Evolutionary conservation across 35 echinoderm and acorn worm genomes (phyloP).

Genomic region (Strongylocentrotus purpuratus): DNA sequence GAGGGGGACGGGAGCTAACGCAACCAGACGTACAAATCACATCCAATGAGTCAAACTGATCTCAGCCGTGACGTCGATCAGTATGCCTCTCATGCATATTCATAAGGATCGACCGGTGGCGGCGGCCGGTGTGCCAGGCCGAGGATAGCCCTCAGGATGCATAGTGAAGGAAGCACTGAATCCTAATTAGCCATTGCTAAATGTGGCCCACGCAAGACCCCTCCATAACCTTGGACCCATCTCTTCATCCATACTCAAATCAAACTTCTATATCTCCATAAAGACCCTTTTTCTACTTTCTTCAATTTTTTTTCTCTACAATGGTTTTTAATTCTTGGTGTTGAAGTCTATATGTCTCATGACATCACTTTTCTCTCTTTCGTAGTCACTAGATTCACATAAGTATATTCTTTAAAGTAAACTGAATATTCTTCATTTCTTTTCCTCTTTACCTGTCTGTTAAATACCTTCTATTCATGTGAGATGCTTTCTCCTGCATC

Average conservation of each 20-base stretch:
- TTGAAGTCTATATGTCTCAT: background rate
- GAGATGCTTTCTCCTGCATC: no score
- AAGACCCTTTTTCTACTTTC: background rate
- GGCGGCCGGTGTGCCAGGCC: background rate
- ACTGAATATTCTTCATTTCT: background rate
- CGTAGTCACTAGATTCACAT: background rate
- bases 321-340: background rate
- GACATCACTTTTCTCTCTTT: background rate
- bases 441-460: no score
- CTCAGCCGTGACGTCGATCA: constrained; percentile 42
- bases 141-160: background rate
- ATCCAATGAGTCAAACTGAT: constrained; percentile 45
- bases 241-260: background rate
- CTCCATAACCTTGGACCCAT: constrained; percentile 35
- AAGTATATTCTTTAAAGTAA: background rate
- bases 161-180: constrained; percentile 17
- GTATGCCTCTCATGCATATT: constrained; percentile 38
- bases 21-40: constrained; percentile 41
- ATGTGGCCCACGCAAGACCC: constrained; percentile 29
- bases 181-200: constrained; percentile 43
- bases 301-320: background rate
- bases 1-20: background rate
- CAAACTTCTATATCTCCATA: background rate
- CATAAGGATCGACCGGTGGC: constrained; percentile 9
- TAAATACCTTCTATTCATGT: no score